A percentile compares a stretch with the other conserved stretches of the same genome.
These are phyloP conservation scores for Patella caerulea DNA, from an alignment of 2,888 invertebrate species.

Conservation along the genomic window DNA sequence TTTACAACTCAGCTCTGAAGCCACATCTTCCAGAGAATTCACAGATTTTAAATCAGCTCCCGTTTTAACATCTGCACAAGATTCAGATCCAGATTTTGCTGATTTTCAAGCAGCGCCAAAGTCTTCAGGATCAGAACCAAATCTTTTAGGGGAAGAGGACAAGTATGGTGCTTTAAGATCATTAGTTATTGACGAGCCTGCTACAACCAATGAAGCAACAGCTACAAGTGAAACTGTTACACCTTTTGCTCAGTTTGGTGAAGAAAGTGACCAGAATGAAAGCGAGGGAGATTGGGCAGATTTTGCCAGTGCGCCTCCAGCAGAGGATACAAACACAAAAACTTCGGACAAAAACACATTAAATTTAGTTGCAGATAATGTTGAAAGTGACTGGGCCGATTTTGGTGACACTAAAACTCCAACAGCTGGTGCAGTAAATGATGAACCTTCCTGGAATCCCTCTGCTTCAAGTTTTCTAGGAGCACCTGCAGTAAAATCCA, in stretches of 20 bases:
- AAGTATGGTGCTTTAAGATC: conserved; percentile 61
- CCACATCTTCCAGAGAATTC: conserved; percentile 46
- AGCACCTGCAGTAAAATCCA: too few relatives aligned
- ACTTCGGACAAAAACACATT: neutral
- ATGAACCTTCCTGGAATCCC: neutral
- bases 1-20: conserved; percentile 20
- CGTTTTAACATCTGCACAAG: conserved; percentile 11
- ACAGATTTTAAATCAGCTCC: conserved; percentile 60
- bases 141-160: conserved; percentile 60
- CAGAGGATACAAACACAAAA: conserved; percentile 24
- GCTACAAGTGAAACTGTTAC: conserved; percentile 18
- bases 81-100: conserved; percentile 25
- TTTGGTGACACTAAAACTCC: conserved; percentile 13
- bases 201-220: conserved; percentile 15
- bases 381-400: neutral
- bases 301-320: conserved; percentile 9
- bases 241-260: conserved; percentile 18
- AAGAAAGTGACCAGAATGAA: conserved; percentile 23
- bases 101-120: conserved; percentile 33
- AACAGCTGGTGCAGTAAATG: conserved; percentile 8
- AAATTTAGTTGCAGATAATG: neutral
- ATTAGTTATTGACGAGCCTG: conserved; percentile 37
- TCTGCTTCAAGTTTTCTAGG: neutral
- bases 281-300: neutral
- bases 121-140: conserved; percentile 38